Conservation (phyloP, 2,888 invertebrate genomes). For the Noctua pronuba region DNA sequence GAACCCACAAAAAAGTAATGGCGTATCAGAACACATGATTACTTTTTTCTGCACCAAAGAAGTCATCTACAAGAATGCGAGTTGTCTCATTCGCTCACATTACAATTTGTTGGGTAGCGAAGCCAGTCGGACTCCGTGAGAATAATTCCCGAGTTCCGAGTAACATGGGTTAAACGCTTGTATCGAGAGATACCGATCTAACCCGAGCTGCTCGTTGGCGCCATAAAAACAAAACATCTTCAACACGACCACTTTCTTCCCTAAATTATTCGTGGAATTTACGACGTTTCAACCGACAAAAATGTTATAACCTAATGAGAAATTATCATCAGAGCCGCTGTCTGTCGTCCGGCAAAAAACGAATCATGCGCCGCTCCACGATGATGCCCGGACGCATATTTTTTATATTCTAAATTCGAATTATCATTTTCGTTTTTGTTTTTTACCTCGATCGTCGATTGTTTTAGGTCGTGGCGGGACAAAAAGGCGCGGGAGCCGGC, state of each 20-base stretch:
- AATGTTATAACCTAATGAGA: slow-evolving; percentile 90
- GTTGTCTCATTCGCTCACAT: slow-evolving; percentile 79
- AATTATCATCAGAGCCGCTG: slow-evolving; percentile 87
- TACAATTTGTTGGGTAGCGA: slow-evolving; percentile 86
- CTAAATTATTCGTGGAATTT: slow-evolving; percentile 90
- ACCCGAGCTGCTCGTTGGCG: slow-evolving; percentile 88
- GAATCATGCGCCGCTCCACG: slow-evolving; percentile 78
- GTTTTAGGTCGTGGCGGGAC: slow-evolving; percentile 83
- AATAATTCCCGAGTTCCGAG: slow-evolving; percentile 87
- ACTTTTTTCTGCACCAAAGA: slow-evolving; percentile 65
- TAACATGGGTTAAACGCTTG: slow-evolving; percentile 90
- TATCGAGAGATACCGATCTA: slow-evolving; percentile 89
- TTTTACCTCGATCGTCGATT: slow-evolving; percentile 83
- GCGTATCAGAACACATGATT: slow-evolving; percentile 61
- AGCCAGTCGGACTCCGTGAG: slow-evolving; percentile 82
- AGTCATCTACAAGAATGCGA: slow-evolving; percentile 69
- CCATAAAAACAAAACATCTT: slow-evolving; percentile 90
- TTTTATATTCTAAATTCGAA: slow-evolving; percentile 84
- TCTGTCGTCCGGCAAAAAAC: slow-evolving; percentile 86
- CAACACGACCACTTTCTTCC: slow-evolving; percentile 89
- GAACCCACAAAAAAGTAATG: slow-evolving; percentile 56
- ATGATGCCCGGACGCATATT: slow-evolving; percentile 81
- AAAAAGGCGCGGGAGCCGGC: slow-evolving; percentile 83
- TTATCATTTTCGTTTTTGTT: slow-evolving; percentile 82
- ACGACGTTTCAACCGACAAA: slow-evolving; percentile 88